Percentiles rank a stretch among this genome's conserved stretches.
Conservation (phyloP, 2,888 invertebrate species). For the Drosophila anomelani region DNA sequence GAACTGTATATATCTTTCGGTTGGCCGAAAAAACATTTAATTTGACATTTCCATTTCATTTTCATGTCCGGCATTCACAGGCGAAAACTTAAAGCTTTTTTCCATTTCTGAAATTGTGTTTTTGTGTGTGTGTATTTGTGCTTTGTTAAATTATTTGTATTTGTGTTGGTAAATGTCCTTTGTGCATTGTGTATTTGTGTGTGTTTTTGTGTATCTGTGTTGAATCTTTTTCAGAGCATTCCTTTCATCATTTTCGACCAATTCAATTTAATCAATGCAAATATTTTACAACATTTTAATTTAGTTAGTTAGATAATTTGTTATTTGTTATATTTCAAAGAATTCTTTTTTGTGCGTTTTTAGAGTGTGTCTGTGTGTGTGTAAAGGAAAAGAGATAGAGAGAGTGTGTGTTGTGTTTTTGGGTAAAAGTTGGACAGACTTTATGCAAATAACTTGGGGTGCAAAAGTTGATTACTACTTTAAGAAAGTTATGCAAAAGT, state of each 20-base stretch:
- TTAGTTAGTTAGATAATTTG: slow-evolving; percentile 31
- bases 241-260: slow-evolving; percentile 37
- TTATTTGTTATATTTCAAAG: slow-evolving; percentile 23
- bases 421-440: slow-evolving; percentile 34
- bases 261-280: slow-evolving; percentile 45
- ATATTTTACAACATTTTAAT: slow-evolving; percentile 37
- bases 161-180: slow-evolving; percentile 22
- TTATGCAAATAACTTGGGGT: slow-evolving; percentile 41
- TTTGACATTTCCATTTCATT: slow-evolving; percentile 16
- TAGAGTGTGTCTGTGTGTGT: slow-evolving; percentile 13
- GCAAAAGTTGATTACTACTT: slow-evolving; percentile 51
- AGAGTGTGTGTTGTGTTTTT: slow-evolving; percentile 10
- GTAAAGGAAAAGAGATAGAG: slow-evolving; percentile 18
- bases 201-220: slow-evolving; percentile 28
- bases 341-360: slow-evolving; percentile 24
- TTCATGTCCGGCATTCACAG: slow-evolving; percentile 38
- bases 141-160: slow-evolving; percentile 8
- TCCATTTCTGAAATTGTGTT: slow-evolving; percentile 32
- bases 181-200: slow-evolving; percentile 26
- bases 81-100: slow-evolving; percentile 33
- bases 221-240: slow-evolving; percentile 30
- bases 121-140: slow-evolving; percentile 8
- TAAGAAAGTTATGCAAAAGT: slow-evolving; percentile 42
- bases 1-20: slow-evolving; percentile 5
- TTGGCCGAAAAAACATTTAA: background rate